phyloP scores from a whole-genome alignment of 2,113 vertebrate genomes.

The Ptilorrhoa leucosticta region DNA sequence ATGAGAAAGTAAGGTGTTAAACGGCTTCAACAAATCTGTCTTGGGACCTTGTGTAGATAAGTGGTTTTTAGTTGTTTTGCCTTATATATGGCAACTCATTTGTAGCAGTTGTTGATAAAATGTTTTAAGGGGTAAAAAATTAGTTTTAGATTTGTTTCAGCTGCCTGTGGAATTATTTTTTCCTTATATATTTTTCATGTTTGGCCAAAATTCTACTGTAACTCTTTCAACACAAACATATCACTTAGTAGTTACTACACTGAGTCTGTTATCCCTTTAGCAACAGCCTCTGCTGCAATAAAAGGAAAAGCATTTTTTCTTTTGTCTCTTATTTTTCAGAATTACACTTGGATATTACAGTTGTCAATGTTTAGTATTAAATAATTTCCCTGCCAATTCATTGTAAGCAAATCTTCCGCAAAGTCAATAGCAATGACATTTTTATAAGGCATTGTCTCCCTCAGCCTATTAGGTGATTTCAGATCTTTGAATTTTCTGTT shows the following conservation, averaged over 20 bases:
- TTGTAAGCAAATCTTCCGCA: constrained; percentile 53
- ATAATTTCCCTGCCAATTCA: constrained; percentile 52
- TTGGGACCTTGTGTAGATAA: not conserved
- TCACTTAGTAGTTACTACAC: not conserved
- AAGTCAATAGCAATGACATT: constrained; percentile 59
- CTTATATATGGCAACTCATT: not conserved
- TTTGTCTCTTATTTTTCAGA: not conserved
- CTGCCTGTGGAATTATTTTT: not conserved
- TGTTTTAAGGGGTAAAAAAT: not conserved
- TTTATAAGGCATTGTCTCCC: constrained; percentile 38
- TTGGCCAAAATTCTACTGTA: not conserved
- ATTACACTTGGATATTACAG: constrained; percentile 43
- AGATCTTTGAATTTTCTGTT: constrained; percentile 1
- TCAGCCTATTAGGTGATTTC: not conserved
- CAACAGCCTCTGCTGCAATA: not conserved
- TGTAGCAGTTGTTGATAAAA: not conserved
- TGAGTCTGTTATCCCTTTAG: not conserved
- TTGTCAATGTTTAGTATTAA: constrained; percentile 38
- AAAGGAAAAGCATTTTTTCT: not conserved
- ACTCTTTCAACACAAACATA: not conserved
- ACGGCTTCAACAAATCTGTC: not conserved
- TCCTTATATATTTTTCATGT: not conserved
- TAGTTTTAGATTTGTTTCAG: not conserved
- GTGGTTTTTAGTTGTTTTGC: not conserved
- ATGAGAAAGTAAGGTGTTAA: not conserved